These are phyloP conservation scores for Sitophilus oryzae DNA, from an alignment of 1,140 invertebrate genomes.

Conservation along the genomic window DNA sequence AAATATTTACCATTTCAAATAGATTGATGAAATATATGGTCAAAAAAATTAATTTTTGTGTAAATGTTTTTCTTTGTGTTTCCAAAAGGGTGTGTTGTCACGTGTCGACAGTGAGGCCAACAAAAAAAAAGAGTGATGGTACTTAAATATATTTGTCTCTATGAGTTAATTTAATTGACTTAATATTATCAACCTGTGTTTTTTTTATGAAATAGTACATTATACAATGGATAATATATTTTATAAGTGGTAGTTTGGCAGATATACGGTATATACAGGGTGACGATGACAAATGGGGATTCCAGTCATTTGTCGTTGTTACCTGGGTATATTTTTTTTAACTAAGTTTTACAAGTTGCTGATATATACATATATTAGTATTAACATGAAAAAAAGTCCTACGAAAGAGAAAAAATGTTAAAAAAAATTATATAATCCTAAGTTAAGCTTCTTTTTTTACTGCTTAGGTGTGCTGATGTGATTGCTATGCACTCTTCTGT, in stretches of 20 bases:
- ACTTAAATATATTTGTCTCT: background rate
- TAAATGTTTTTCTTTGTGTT: conserved; percentile 1
- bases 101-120: no score
- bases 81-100: background rate
- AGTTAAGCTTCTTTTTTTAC: conserved; percentile 36
- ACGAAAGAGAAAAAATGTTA: conserved; percentile 20
- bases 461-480: conserved; percentile 42
- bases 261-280: no score
- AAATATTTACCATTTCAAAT: no score
- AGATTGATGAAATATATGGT: no score
- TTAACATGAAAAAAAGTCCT: background rate
- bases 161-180: background rate
- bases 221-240: conserved; percentile 11
- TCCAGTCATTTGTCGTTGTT: no score
- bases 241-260: conserved; percentile 10
- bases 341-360: conserved; percentile 12
- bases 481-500: conserved; percentile 40
- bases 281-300: no score
- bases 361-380: background rate
- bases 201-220: conserved; percentile 10
- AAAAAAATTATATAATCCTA: conserved; percentile 25
- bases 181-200: no score
- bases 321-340: conserved; percentile 4
- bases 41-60: no score
- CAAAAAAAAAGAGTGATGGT: conserved; percentile 4